These are phyloP conservation scores for Antheraea assamensis DNA, from an alignment of 2,888 invertebrate genomes.

Conservation along the genomic window DNA sequence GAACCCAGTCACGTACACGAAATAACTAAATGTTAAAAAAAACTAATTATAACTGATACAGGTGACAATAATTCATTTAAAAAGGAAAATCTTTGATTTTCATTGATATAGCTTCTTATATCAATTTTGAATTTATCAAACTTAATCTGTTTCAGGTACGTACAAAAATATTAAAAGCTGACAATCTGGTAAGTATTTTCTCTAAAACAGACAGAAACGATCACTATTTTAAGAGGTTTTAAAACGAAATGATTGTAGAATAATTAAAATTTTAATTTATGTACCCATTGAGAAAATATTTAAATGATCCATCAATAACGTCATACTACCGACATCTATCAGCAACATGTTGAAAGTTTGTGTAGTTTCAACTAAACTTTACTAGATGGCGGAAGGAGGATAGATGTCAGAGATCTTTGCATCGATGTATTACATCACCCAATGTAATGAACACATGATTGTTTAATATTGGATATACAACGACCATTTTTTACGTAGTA, in stretches of 20 bases:
- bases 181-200: conserved; percentile 39
- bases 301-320: conserved; percentile 22
- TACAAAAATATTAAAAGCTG: conserved; percentile 33
- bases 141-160: conserved; percentile 57
- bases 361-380: conserved; percentile 41
- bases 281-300: background rate
- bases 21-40: too few species aligned
- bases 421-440: background rate
- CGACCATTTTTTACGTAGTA: too few species aligned
- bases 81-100: too few species aligned
- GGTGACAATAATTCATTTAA: too few species aligned
- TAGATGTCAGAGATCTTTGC: background rate
- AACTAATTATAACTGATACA: too few species aligned
- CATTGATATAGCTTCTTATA: too few species aligned
- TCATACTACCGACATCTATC: conserved; percentile 54
- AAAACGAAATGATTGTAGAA: background rate
- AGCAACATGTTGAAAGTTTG: conserved; percentile 35
- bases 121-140: conserved; percentile 10
- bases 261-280: conserved; percentile 7
- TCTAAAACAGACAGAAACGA: background rate
- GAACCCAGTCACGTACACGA: too few species aligned
- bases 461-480: too few species aligned
- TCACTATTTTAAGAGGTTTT: background rate
- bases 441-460: too few species aligned
- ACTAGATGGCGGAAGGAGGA: conserved; percentile 52